phyloP scores from a whole-genome alignment of 2,888 invertebrate genomes.

The Patella ulyssiponensis region DNA sequence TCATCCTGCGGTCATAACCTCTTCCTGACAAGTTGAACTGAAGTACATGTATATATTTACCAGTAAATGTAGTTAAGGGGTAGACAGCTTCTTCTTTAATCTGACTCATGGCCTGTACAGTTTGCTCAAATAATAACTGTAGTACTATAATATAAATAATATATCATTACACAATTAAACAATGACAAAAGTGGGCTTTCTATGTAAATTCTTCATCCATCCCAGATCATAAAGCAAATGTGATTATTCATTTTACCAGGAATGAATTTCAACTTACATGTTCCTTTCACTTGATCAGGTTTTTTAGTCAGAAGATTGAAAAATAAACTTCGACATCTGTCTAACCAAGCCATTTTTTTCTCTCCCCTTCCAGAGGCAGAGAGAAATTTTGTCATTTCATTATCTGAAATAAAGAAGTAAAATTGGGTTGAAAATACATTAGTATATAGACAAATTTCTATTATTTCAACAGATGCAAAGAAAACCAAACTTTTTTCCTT shows the following conservation, averaged over 20 bases:
- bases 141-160: conserved; percentile 52
- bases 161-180: neutral
- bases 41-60: conserved; percentile 36
- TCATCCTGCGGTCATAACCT: no score
- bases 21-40: no score
- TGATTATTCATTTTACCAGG: no score
- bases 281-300: conserved; percentile 63
- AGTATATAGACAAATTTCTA: no score
- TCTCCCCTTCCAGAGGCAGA: conserved; percentile 53
- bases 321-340: conserved; percentile 59
- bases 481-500: no score
- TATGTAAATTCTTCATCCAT: no score
- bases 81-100: conserved; percentile 62
- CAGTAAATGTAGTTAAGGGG: conserved; percentile 59
- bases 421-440: no score
- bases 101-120: conserved; percentile 46
- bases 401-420: conserved; percentile 48
- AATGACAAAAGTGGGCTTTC: neutral
- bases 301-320: conserved; percentile 55
- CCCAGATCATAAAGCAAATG: no score
- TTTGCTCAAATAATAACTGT: conserved; percentile 63
- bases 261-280: conserved; percentile 45
- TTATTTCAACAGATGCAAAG: no score
- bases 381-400: conserved; percentile 65
- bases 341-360: conserved; percentile 62